Evolutionary conservation across 2,797 vertebrate species (phyloP), one percentile per base, ranked within the genome.

Genomic region (Rhinogobio ventralis): DNA sequence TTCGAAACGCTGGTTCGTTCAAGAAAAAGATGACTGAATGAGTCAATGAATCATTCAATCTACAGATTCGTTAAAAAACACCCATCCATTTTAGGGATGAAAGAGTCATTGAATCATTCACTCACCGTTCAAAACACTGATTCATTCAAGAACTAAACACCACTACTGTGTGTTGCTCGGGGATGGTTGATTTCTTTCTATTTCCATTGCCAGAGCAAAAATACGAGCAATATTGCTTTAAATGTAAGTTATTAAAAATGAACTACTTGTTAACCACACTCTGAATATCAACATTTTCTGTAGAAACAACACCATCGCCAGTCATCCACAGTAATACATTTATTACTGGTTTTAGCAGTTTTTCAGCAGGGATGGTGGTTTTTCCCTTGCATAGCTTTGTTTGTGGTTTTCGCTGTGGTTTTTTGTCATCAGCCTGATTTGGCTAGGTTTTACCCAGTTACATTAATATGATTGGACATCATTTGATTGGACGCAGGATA

Each of bases 41-140:
- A n/a, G 20, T 36, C 30, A 36, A 39, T 74, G 28, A 57, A 57
- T 39, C 51, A 36, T 55, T 36, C 7, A 74, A 30, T 36, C 20
- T 30, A 11, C 4, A 19, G 46, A 33, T 53, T 23, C 1, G 15
- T 51, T 51, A 15, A 33, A 55, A 33, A 75, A 75, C 19, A 36
- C 3, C 36, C 10, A 13, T 74, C 20, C 28, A 33, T 7, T 74
- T 10, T 68, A 68, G 17, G 19, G 17, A 36, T 0, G 19, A 39
- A 76, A 39, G 20, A 76, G 74, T 76, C 33, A 57, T 10, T 76
- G 73, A 76, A 76, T 20, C 28, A 76, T 57, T 76, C 11, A 25
- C 20, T 57, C 51, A 57, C 39, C 8, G 2, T 57, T 76, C 7
- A 76, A 25, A 57, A 39, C 23, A 42, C 23, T 25, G 53, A 76